Conservation (phyloP, 2,113 vertebrate genomes). For the Oryzias celebensis region DNA sequence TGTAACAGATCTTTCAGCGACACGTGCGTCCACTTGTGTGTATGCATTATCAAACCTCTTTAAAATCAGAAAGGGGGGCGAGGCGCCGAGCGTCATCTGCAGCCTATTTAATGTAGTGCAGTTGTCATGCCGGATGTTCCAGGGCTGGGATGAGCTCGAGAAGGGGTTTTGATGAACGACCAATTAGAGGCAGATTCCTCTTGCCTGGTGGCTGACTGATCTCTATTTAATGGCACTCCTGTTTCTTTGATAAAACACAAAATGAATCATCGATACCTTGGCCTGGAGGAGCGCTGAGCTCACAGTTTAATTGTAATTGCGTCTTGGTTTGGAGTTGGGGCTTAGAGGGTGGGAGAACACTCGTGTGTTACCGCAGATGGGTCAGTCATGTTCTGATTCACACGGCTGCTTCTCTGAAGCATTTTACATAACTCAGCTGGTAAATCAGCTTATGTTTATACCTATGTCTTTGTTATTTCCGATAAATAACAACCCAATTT, state of each 20-base stretch:
- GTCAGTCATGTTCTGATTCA: constrained; percentile 31
- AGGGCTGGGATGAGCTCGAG: constrained; percentile 65
- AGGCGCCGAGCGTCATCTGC: constrained; percentile 58
- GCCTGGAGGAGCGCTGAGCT: constrained; percentile 49
- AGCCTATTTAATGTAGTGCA: constrained; percentile 73
- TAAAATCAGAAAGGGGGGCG: constrained; percentile 13
- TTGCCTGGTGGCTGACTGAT: constrained; percentile 77
- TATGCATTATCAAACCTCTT: constrained; percentile 15
- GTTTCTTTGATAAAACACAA: constrained; percentile 80
- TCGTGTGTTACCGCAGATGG: constrained; percentile 33
- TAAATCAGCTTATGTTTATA: constrained; percentile 11
- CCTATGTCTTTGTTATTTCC: neutral
- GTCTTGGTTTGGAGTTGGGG: constrained; percentile 26
- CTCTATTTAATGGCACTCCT: constrained; percentile 78
- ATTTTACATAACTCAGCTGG: constrained; percentile 24
- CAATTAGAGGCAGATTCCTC: constrained; percentile 75
- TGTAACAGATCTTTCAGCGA: neutral
- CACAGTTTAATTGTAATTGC: constrained; percentile 66
- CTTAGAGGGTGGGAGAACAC: constrained; percentile 1
- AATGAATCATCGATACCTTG: constrained; percentile 78
- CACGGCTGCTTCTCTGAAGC: constrained; percentile 18
- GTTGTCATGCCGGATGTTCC: constrained; percentile 73
- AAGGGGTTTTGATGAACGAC: constrained; percentile 79
- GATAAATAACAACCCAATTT: too few species aligned
- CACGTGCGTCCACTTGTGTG: constrained; percentile 34